phyloP scores from a whole-genome alignment of 30 jellyfish, hydroid and myxozoan genomes.

The Hydra vulgaris region DNA sequence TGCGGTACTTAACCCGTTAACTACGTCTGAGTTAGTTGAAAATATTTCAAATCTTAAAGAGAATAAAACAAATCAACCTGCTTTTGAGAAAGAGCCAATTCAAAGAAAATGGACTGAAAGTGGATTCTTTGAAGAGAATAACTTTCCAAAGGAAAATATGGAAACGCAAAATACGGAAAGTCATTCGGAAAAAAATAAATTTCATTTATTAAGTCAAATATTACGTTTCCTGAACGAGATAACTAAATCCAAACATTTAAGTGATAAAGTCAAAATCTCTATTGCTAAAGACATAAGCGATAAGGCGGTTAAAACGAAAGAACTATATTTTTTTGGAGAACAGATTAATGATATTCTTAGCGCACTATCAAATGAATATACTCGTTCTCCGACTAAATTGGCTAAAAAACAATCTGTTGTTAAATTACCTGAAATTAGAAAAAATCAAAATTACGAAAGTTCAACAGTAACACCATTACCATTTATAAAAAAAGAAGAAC shows the following conservation, averaged over 20 bases:
- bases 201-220: not conserved
- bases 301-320: not conserved
- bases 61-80: no score
- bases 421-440: not conserved
- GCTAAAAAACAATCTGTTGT: not conserved
- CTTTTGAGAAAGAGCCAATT: not conserved
- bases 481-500: not conserved
- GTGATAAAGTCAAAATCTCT: not conserved
- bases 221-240: conserved; percentile 4
- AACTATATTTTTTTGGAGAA: conserved; percentile 20
- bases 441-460: not conserved
- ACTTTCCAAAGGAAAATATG: not conserved
- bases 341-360: conserved; percentile 22
- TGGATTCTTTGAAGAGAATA: conserved; percentile 22
- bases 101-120: conserved; percentile 32
- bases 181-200: not conserved
- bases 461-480: not conserved
- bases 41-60: no score
- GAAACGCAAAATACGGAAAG: no score
- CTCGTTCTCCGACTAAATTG: not conserved
- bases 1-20: no score
- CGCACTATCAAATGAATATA: not conserved
- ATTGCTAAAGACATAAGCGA: not conserved
- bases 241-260: conserved; percentile 12
- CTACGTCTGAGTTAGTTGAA: no score